These are phyloP conservation scores for Corythornis cristatus DNA, from an alignment of 2,113 vertebrate genomes.

Conservation along the genomic window DNA sequence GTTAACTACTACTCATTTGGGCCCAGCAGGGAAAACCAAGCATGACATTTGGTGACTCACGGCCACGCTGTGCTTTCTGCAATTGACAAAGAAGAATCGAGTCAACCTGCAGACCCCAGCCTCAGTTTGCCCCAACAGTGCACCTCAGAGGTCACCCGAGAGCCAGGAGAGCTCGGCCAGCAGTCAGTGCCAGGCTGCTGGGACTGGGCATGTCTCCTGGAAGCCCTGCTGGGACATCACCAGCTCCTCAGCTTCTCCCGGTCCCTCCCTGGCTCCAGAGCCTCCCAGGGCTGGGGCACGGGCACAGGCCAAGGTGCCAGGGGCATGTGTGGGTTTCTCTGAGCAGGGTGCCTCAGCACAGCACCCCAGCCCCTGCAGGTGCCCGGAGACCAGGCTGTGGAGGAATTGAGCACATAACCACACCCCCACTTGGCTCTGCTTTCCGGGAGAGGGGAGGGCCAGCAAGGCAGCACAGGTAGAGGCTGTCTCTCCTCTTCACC, in stretches of 20 bases:
- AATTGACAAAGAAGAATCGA: conserved; percentile 35
- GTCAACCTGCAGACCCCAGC: conserved; percentile 3
- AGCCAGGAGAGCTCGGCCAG: not conserved
- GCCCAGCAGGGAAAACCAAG: not conserved
- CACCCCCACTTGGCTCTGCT: not conserved
- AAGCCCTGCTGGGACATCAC: not conserved
- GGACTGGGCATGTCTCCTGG: not conserved
- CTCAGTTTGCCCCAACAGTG: conserved; percentile 2
- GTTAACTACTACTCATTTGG: not conserved
- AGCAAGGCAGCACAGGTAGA: conserved; percentile 7
- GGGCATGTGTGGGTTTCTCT: rapidly evolving
- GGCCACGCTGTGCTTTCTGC: not conserved
- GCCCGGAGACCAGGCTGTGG: too few species aligned
- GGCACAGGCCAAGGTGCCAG: rapidly evolving
- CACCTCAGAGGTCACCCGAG: conserved; percentile 32
- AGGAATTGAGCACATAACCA: too few species aligned
- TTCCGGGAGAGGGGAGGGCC: not conserved
- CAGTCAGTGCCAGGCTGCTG: not conserved
- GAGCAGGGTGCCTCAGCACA: too few species aligned
- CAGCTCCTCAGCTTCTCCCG: not conserved
- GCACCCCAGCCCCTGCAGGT: too few species aligned
- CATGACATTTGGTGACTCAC: conserved; percentile 16
- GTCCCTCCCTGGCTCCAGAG: not conserved
- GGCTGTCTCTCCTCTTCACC: conserved; percentile 63
- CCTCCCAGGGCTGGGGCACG: not conserved